Evolutionary conservation across 2,888 invertebrate genomes (phyloP).

Genomic region (Plutella xylostella): DNA sequence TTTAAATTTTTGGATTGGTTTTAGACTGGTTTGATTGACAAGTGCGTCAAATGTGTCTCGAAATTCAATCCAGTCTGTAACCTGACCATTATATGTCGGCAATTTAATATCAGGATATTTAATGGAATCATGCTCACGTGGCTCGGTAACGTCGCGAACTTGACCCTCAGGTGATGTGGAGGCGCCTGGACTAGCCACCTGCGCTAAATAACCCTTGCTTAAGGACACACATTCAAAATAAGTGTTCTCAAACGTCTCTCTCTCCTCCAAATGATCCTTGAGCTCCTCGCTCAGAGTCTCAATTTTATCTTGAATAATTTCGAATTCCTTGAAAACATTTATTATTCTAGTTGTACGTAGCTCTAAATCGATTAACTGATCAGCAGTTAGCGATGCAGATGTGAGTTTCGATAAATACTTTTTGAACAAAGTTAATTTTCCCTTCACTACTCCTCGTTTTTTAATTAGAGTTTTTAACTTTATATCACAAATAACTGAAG

Average conservation of each 20-base stretch:
- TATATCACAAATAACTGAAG: too few relatives aligned
- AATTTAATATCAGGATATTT: neutral
- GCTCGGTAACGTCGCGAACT: too few relatives aligned
- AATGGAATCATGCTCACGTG: neutral
- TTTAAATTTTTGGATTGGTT: slow-evolving; percentile 5
- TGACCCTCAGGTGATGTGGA: neutral
- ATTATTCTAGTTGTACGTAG: neutral
- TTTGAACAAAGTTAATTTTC: neutral
- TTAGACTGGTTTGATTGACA: slow-evolving; percentile 1
- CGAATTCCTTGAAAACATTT: neutral
- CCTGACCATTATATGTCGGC: neutral
- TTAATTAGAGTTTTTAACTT: too few relatives aligned
- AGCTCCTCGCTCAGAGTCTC: neutral
- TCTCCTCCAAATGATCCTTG: neutral
- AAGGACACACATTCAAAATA: neutral
- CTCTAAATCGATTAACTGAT: neutral
- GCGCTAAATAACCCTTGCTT: neutral
- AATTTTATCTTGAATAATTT: neutral
- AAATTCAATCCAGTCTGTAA: neutral
- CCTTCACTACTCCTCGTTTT: neutral
- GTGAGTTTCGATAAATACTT: neutral
- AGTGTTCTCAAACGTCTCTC: neutral
- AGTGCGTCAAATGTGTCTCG: neutral
- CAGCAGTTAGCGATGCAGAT: neutral
- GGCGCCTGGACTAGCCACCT: neutral